Percentiles rank a stretch among this genome's conserved stretches.
phyloP scores from a whole-genome alignment of 1,140 invertebrate species.

The Drosophila carrolli region DNA sequence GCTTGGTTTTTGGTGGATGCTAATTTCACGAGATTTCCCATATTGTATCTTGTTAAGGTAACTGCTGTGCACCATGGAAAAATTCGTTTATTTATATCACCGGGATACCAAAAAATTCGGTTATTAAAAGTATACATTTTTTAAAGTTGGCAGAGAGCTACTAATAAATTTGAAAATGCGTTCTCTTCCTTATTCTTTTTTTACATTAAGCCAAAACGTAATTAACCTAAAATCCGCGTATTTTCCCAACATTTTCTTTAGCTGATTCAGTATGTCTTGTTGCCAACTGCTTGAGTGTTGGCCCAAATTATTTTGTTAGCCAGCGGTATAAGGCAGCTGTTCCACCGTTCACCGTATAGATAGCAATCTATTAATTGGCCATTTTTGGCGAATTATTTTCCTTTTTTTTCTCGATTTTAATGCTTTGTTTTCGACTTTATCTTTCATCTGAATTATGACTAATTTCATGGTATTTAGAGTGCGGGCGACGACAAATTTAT shows the following conservation, averaged over 20 bases:
- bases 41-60: slow-evolving; percentile 1
- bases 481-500: slow-evolving; percentile 36
- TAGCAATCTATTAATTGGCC: slow-evolving; percentile 58
- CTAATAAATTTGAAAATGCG: too few species aligned
- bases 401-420: slow-evolving; percentile 21
- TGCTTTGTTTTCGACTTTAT: slow-evolving; percentile 29
- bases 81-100: not conserved
- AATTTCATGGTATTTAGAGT: slow-evolving; percentile 74
- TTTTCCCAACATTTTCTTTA: not conserved
- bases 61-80: not conserved
- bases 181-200: too few species aligned
- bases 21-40: slow-evolving; percentile 22
- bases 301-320: slow-evolving; percentile 13
- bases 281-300: slow-evolving; percentile 18
- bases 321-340: slow-evolving; percentile 44
- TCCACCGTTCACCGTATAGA: slow-evolving; percentile 44
- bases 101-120: not conserved
- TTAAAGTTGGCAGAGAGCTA: too few species aligned
- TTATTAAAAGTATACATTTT: not conserved
- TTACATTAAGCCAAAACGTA: not conserved
- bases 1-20: slow-evolving; percentile 21
- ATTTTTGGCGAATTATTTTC: slow-evolving; percentile 59
- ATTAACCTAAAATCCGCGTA: slow-evolving; percentile 1
- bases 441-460: slow-evolving; percentile 62
- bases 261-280: slow-evolving; percentile 10